Evolutionary conservation across 2,888 invertebrate species (phyloP), one percentile per base, ranked within the genome.

Genomic region (Acleris cristana): DNA sequence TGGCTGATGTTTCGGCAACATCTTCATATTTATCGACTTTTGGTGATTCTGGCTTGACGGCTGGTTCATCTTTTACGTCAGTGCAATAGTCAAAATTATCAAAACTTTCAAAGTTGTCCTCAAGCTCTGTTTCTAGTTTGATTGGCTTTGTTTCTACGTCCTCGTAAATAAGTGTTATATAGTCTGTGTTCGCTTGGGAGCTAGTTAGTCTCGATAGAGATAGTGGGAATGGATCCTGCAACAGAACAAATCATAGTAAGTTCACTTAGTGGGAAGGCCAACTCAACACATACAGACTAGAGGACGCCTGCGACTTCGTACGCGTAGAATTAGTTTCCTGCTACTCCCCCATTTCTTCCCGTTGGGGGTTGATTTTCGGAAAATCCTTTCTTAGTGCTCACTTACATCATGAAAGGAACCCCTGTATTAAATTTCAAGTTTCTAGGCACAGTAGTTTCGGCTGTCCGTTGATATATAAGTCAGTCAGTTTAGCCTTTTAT

Each of bases 121-220:
- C 54, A 2, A 53, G 18, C 1, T 55, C 58, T 10, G 23, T 23
- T 26, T 67, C 67, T 30, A 23, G 6, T 54, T 67, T 67, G 34
- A 67, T 48, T 3, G 48, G 16, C 58, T 67, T 63, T 58, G 49
- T 19, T 54, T 67, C 57, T 1, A 8, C 19, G 16, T 67, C 62
- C 44, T 67, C 53, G 1, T 63, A 45, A 8, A 48, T 40, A 1
- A 60, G 6, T 58, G 21, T n/a, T 48, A 53, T 58, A 12, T 45
- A 4, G 4, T 53, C 48, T 21, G 48, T 14, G 4, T 3, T 44
- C 1, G 10, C 48, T 34, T 49, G 16, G 7, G 40, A 45, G 3
- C 18, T 26, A 7, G 53, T 10, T 10, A 67, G 26, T 12, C 23
- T 58, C n/a, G 67, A 63, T 14, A 67, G 53, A 21, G 62, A 40